Percentiles rank a stretch among this genome's conserved stretches.
Conservation (phyloP, 2,113 vertebrate genomes). For the Esox niger region DNA sequence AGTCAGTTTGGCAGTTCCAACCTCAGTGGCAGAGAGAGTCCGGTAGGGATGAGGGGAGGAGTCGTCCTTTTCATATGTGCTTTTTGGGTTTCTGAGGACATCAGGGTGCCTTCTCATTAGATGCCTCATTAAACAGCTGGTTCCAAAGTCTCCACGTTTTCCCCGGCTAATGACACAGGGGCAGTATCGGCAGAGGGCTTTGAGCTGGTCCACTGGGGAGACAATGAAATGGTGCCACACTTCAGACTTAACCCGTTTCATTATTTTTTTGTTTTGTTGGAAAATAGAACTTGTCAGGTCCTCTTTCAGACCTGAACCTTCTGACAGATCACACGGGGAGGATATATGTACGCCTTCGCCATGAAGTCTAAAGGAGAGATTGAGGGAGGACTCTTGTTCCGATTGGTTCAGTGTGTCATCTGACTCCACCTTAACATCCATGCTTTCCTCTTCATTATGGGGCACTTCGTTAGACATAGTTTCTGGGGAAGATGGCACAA, state of each 20-base stretch:
- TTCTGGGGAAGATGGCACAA: constrained; percentile 80
- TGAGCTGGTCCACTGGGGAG: constrained; percentile 85
- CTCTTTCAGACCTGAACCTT: constrained; percentile 56
- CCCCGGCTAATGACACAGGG: constrained; percentile 89
- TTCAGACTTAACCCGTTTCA: constrained; percentile 92
- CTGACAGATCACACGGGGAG: constrained; percentile 75
- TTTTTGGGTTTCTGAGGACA: constrained; percentile 84
- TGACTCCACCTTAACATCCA: constrained; percentile 71
- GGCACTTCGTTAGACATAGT: constrained; percentile 70
- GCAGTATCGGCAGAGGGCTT: constrained; percentile 92
- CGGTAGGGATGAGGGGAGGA: constrained; percentile 71
- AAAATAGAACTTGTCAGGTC: constrained; percentile 75
- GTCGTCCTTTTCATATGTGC: constrained; percentile 65
- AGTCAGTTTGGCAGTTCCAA: constrained; percentile 72
- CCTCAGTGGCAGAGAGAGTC: constrained; percentile 74
- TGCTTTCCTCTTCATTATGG: constrained; percentile 56
- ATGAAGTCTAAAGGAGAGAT: constrained; percentile 74
- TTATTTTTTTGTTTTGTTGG: constrained; percentile 91
- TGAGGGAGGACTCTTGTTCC: constrained; percentile 69
- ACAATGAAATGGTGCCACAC: constrained; percentile 95
- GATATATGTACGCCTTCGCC: constrained; percentile 71
- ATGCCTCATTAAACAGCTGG: constrained; percentile 93
- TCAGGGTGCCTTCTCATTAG: constrained; percentile 87
- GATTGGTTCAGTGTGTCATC: constrained; percentile 74
- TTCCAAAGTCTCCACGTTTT: constrained; percentile 90